Base-by-base conservation (phyloP, 2,113 vertebrate species). In the Halichoeres trimaculatus region DNA sequence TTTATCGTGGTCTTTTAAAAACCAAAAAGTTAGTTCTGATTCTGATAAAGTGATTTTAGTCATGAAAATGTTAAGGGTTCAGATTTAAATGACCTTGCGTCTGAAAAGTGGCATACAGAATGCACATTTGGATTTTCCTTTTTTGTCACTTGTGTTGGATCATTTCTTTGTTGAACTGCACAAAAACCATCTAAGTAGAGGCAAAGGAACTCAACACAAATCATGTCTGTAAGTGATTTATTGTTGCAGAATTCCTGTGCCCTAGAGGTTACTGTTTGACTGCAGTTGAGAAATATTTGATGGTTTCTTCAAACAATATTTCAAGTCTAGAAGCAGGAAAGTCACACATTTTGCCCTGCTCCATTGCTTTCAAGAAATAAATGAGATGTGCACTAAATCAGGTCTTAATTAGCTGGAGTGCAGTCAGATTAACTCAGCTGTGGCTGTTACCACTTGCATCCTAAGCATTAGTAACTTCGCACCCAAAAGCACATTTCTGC, bases 331-430 rank as follows among this genome's bases (percentile, higher is more conserved):
- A 22, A 54, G 36, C 30, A 40, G 60, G 48, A 26, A 55, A 52
- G 23, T 48, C 36, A 0, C 4, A 48, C n/a, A 69, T 73, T 72
- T 23, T 19, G 51, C 62, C 48, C 24, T 40, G 36, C 47, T 26
- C 8, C 11, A 52, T 53, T 61, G 30, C 20, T 38, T 50, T 65
- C 9, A 11, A 45, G 41, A 60, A 71, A 62, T 48, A n/a, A 8
- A 56, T 17, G 7, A 26, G 59, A 38, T 34, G 23, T 12, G 11
- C 73, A 24, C 75, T 70, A 36, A 58, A 68, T 24, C 19, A 63
- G 19, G 17, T 77, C 36, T 36, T 75, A 71, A 80, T 70, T 24
- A 62, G 45, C 52, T 17, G 51, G 10, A 20, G 34, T 45, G 53
- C 62, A 43, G 63, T 81, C 12, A 53, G 59, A 59, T 71, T 24